Evolutionary conservation across 2,113 vertebrate species (phyloP).

Genomic region (Chaetodon auriga): DNA sequence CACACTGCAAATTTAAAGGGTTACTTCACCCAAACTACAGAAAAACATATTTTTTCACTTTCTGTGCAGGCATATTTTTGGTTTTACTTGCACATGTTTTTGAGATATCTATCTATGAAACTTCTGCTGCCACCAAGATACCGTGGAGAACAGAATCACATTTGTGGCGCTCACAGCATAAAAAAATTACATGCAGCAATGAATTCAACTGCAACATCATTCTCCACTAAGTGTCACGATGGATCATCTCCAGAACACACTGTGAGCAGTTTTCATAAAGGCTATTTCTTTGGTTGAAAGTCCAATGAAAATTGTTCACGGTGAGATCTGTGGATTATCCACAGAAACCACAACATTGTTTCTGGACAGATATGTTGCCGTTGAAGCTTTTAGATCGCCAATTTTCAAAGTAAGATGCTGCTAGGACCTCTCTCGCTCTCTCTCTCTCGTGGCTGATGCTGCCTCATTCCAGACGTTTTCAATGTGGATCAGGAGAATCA

Average conservation of each 20-base stretch:
- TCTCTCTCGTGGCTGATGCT: background rate
- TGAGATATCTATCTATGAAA: background rate
- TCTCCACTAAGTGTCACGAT: background rate
- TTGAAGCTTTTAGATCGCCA: background rate
- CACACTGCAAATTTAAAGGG: slow-evolving; percentile 8
- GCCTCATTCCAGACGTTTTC: background rate
- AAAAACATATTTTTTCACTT: slow-evolving; percentile 1
- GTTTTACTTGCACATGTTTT: background rate
- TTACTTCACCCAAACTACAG: slow-evolving; percentile 6
- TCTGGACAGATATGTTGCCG: background rate
- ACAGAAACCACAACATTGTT: background rate
- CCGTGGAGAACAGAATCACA: background rate
- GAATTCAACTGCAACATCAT: background rate
- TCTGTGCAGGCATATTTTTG: background rate
- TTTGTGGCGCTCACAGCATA: background rate
- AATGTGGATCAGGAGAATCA: background rate
- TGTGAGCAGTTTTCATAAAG: background rate
- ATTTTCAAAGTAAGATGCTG: background rate
- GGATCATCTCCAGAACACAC: background rate
- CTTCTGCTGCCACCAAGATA: background rate
- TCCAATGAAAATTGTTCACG: background rate
- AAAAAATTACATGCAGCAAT: slow-evolving; percentile 1
- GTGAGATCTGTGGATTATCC: background rate
- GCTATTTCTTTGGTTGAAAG: background rate
- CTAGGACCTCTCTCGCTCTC: background rate